Percentiles rank a stretch among this genome's conserved stretches.
Conservation (phyloP, 2,888 invertebrate species). For the Rhingia campestris region DNA sequence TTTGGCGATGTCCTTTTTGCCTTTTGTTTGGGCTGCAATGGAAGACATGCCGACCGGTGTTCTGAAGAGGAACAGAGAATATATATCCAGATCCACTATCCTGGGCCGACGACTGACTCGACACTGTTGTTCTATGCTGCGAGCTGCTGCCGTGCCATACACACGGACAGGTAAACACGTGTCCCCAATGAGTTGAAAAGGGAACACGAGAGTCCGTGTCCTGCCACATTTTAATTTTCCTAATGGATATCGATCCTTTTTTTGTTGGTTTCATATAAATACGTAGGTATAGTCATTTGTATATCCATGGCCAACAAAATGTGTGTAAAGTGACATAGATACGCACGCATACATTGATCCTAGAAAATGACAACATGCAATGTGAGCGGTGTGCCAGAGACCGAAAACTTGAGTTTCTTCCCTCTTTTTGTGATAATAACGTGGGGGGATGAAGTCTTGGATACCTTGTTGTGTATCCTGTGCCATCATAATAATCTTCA, state of each 20-base stretch:
- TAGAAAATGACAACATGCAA: constrained; percentile 59
- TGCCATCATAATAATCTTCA: constrained; percentile 61
- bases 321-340: constrained; percentile 67
- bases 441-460: constrained; percentile 33
- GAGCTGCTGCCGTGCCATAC: neutral
- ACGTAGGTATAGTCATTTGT: neutral
- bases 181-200: constrained; percentile 73
- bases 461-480: constrained; percentile 5
- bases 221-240: constrained; percentile 83
- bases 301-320: neutral
- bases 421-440: constrained; percentile 33
- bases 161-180: constrained; percentile 69
- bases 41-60: constrained; percentile 31
- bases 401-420: constrained; percentile 13
- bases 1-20: constrained; percentile 46
- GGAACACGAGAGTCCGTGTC: constrained; percentile 74
- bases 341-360: constrained; percentile 64
- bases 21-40: constrained; percentile 53
- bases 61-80: constrained; percentile 42
- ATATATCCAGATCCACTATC: constrained; percentile 4
- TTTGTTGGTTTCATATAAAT: constrained; percentile 38
- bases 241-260: constrained; percentile 83
- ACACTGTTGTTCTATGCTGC: constrained; percentile 49
- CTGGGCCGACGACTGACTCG: constrained; percentile 21
- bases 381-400: constrained; percentile 34